Conservation (phyloP, 2,888 invertebrate species). For the Platycheirus rosarum region DNA sequence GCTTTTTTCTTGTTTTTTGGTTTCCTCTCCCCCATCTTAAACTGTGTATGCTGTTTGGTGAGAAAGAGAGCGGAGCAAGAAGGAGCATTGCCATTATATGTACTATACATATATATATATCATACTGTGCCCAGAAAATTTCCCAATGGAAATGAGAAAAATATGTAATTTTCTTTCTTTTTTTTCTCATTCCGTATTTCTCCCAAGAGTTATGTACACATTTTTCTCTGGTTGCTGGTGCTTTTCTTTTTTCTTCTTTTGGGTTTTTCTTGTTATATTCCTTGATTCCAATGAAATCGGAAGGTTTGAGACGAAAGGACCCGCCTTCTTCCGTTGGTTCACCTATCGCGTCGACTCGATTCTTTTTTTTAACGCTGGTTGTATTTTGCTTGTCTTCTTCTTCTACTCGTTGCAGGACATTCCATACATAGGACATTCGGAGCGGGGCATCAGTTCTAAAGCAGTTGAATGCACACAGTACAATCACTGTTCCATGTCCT, state of each 20-base stretch:
- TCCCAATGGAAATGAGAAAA: constrained; percentile 73
- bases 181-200: constrained; percentile 51
- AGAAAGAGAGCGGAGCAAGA: constrained; percentile 41
- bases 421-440: constrained; percentile 46
- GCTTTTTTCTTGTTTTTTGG: constrained; percentile 62
- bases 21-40: constrained; percentile 32
- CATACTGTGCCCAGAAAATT: constrained; percentile 57
- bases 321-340: constrained; percentile 75
- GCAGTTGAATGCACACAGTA: constrained; percentile 58
- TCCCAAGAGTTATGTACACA: constrained; percentile 74
- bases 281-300: constrained; percentile 73
- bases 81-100: constrained; percentile 25
- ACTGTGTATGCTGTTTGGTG: constrained; percentile 21
- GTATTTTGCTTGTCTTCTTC: constrained; percentile 59
- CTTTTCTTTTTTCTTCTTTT: constrained; percentile 31
- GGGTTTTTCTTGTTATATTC: constrained; percentile 66
- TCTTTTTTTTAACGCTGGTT: constrained; percentile 54
- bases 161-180: constrained; percentile 72
- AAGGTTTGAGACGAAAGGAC: constrained; percentile 72
- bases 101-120: constrained; percentile 54
- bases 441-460: constrained; percentile 33
- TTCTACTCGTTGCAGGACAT: constrained; percentile 58
- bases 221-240: constrained; percentile 69
- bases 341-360: constrained; percentile 75
- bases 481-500: constrained; percentile 71